Base-by-base conservation (phyloP, 2,113 vertebrate species). In the Hirundichthys speculiger region DNA sequence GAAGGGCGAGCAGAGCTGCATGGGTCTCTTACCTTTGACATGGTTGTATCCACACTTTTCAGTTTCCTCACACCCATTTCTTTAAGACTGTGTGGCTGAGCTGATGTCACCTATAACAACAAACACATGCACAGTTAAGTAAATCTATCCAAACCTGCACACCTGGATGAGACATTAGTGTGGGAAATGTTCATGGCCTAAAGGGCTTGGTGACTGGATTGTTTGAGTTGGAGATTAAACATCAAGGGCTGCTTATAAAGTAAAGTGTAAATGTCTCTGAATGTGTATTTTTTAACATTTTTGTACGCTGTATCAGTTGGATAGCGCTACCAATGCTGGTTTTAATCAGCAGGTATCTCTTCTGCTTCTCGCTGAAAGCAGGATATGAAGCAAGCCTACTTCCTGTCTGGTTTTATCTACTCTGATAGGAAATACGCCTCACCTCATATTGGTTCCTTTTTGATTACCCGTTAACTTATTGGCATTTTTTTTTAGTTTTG, bases 331-430 rank as follows among this genome's bases (percentile, higher is more conserved):
- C 45, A 34, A 15, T 30, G 30, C 43, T 47, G 46, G 42, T 64
- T 15, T 40, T 60, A 46, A 75, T 81, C 69, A 48, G 49, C 7
- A 56, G 56, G 76, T 64, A 75, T 75, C 61, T 73, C 53, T 69
- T 80, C 72, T 75, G 58, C 63, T 61, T 79, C 47, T 27, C 16
- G 22, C 41, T 75, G 39, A 55, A 68, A 86, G 87, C 81, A 88
- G 85, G 88, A 88, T 80, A 86, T 90, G 86, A 88, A 81, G 65
- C 54, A 59, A 65, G 47, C 13, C 47, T 30, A 72, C 84, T 84
- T 88, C 81, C 88, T 80, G 48, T 67, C 46, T 73, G 40, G 3
- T 8, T 5, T 69, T 64, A 75, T 84, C 76, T 48, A 39, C 13
- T 47, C 34, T 47, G 45, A 80, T 69, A 19, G 54, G 1, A 5